phyloP scores from a whole-genome alignment of 1,140 invertebrate species.

The Drosophila novamexicana region DNA sequence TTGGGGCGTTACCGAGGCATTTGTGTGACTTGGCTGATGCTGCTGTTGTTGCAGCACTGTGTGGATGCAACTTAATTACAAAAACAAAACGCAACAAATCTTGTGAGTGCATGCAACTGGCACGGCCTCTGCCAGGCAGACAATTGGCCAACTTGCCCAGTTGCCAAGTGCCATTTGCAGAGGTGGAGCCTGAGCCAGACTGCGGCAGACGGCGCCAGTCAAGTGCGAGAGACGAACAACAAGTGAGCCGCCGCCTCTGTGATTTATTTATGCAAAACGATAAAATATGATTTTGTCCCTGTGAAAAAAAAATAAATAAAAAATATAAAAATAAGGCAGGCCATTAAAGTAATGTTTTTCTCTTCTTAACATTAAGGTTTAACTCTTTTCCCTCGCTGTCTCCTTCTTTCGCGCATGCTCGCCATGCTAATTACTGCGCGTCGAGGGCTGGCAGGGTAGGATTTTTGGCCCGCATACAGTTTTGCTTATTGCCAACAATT shows the following conservation, averaged over 20 bases:
- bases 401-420: constrained; percentile 38
- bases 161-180: constrained; percentile 30
- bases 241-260: constrained; percentile 49
- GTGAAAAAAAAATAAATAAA: constrained; percentile 11
- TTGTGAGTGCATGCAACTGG: constrained; percentile 50
- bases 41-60: constrained; percentile 20
- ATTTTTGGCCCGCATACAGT: not conserved
- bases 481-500: constrained; percentile 54
- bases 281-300: constrained; percentile 75
- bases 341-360: constrained; percentile 43
- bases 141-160: constrained; percentile 67
- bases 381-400: not conserved
- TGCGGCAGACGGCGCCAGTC: constrained; percentile 61
- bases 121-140: constrained; percentile 54
- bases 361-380: not conserved
- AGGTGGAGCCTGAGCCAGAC: constrained; percentile 17
- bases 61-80: constrained; percentile 79
- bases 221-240: constrained; percentile 51
- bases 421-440: constrained; percentile 67
- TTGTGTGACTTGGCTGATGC: constrained; percentile 29
- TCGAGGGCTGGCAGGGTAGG: not conserved
- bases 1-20: constrained; percentile 46
- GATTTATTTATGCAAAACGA: constrained; percentile 78
- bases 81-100: constrained; percentile 67
- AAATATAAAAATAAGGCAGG: constrained; percentile 33